phyloP scores from a whole-genome alignment of 2,113 vertebrate genomes.

The Petrocephalus zakoni region DNA sequence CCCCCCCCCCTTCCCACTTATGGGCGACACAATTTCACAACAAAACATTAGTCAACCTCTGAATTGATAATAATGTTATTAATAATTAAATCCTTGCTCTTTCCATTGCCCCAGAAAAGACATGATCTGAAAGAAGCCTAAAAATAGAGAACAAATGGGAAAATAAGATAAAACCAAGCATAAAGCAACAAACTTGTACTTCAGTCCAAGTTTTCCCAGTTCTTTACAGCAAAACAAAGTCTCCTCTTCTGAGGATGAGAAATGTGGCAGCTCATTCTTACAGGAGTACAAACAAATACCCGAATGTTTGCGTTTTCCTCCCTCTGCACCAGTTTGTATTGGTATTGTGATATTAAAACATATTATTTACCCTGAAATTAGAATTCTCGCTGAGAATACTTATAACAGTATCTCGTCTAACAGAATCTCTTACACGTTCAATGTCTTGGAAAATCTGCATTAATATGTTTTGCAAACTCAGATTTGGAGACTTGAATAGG shows the following conservation, averaged over 20 bases:
- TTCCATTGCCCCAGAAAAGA: neutral
- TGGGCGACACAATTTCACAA: neutral
- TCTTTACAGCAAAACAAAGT: neutral
- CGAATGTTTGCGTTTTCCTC: neutral
- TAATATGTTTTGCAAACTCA: no score
- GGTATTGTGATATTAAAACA: neutral
- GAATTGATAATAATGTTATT: neutral
- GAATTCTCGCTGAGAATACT: neutral
- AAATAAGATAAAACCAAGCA: neutral
- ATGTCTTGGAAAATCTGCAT: no score
- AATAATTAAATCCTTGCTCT: neutral
- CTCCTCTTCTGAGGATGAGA: neutral
- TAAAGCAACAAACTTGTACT: neutral
- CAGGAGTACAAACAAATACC: neutral
- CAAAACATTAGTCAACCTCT: neutral
- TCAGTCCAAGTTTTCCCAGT: neutral
- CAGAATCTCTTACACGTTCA: no score
- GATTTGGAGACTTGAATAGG: no score
- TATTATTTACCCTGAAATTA: neutral
- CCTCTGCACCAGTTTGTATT: neutral
- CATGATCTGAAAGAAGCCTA: neutral
- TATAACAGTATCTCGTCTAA: no score
- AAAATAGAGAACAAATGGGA: neutral
- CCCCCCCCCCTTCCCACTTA: neutral
- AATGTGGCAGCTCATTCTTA: neutral